Evolutionary conservation across 2,797 vertebrate genomes (phyloP).

Genomic region (Smutsia temminckii): DNA sequence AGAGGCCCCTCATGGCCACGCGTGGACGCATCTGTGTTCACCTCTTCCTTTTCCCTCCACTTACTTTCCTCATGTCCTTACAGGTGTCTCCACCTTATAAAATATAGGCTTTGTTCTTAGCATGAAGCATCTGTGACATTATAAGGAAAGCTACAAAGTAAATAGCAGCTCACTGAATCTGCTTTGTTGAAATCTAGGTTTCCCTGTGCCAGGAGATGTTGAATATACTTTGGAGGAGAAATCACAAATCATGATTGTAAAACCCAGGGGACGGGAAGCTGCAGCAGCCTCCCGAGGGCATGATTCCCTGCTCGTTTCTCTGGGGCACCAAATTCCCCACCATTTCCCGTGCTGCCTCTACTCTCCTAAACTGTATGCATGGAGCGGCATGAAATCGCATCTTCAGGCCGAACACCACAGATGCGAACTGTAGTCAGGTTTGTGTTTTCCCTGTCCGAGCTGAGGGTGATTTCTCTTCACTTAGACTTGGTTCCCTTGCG

Average conservation of each 20-base stretch:
- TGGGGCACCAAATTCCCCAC: rapidly evolving
- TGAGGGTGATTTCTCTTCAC: too few relatives aligned
- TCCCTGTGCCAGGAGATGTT: not conserved
- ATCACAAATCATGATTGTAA: rapidly evolving
- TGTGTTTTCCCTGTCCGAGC: not conserved
- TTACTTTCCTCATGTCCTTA: not conserved
- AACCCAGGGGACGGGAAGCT: too few relatives aligned
- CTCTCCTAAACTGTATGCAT: not conserved
- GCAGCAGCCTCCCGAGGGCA: rapidly evolving
- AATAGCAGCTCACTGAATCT: not conserved
- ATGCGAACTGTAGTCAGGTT: not conserved
- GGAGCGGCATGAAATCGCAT: rapidly evolving
- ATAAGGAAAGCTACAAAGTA: not conserved
- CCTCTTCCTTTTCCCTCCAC: not conserved
- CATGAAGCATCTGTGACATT: not conserved
- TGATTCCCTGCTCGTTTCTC: rapidly evolving
- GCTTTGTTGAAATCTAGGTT: not conserved
- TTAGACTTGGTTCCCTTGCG: not conserved
- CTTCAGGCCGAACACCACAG: not conserved
- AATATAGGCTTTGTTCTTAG: not conserved
- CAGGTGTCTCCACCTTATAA: not conserved
- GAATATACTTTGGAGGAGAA: not conserved
- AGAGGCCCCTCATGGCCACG: too few relatives aligned
- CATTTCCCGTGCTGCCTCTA: not conserved
- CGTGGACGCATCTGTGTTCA: too few relatives aligned